phyloP scores from a whole-genome alignment of 1,140 invertebrate species.

The Mactra quadrangularis region DNA sequence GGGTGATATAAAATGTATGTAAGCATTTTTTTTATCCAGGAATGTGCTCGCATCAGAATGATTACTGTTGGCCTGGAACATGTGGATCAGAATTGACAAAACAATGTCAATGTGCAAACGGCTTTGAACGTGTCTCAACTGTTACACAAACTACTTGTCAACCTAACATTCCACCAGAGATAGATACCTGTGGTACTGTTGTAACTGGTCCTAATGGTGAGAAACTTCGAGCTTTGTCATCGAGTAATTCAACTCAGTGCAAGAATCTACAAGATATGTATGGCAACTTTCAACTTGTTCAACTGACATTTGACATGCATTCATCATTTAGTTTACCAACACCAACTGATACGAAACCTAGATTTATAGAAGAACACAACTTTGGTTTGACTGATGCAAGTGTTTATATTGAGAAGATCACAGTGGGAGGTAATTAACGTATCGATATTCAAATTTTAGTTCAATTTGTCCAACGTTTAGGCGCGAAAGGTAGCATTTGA shows the following conservation, averaged over 20 bases:
- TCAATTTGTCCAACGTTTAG: no score
- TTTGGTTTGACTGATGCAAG: constrained; percentile 6
- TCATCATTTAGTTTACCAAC: neutral
- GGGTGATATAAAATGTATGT: no score
- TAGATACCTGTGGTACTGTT: constrained; percentile 14
- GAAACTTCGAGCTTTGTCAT: no score
- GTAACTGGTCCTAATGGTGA: constrained; percentile 10
- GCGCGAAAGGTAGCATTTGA: no score
- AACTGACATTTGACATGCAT: neutral
- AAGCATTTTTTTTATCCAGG: neutral
- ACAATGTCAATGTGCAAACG: neutral
- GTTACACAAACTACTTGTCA: neutral
- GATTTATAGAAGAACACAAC: constrained; percentile 1
- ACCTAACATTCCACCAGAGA: neutral
- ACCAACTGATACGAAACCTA: neutral
- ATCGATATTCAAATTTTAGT: no score
- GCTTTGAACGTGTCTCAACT: neutral
- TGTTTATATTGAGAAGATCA: neutral
- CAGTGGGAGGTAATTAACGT: neutral
- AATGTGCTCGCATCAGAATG: constrained; percentile 22
- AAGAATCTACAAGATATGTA: constrained; percentile 16
- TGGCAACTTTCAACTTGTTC: constrained; percentile 12
- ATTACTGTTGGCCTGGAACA: constrained; percentile 27
- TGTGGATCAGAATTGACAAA: neutral
- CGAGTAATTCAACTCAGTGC: neutral